A percentile compares a stretch with the other conserved stretches of the same genome.
Conservation (phyloP, 2,113 vertebrate genomes). For the Colinus virginianus region DNA sequence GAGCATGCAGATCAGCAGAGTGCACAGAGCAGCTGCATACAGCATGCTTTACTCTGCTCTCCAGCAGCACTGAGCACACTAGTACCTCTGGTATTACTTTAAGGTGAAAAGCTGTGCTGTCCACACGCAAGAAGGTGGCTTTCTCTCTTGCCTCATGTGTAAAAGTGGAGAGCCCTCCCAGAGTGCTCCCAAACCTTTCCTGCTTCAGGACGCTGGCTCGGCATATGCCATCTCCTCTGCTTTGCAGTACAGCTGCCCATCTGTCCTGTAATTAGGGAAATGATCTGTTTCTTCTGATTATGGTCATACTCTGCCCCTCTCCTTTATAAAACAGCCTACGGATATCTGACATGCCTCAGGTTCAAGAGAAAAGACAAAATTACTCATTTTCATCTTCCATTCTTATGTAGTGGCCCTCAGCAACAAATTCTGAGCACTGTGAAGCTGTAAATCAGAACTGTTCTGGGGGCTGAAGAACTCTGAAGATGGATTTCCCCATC, state of each 20-base stretch:
- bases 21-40: rapidly evolving
- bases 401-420: neutral
- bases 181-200: rapidly evolving
- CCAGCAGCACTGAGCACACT: neutral
- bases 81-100: rapidly evolving
- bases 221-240: neutral
- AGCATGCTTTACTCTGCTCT: rapidly evolving
- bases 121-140: rapidly evolving
- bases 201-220: neutral
- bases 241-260: neutral
- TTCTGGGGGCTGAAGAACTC: neutral
- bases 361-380: neutral
- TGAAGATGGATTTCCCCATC: neutral
- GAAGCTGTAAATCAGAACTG: neutral
- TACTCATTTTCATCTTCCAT: neutral
- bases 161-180: neutral
- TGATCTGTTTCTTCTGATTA: neutral
- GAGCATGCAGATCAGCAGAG: rapidly evolving
- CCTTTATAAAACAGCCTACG: neutral
- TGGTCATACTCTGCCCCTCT: neutral
- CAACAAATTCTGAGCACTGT: neutral
- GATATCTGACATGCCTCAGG: neutral
- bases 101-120: rapidly evolving
- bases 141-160: neutral
- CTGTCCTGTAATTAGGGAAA: neutral